Conservation (phyloP, 2,888 invertebrate species). For the Hirtodrosophila confusa region DNA sequence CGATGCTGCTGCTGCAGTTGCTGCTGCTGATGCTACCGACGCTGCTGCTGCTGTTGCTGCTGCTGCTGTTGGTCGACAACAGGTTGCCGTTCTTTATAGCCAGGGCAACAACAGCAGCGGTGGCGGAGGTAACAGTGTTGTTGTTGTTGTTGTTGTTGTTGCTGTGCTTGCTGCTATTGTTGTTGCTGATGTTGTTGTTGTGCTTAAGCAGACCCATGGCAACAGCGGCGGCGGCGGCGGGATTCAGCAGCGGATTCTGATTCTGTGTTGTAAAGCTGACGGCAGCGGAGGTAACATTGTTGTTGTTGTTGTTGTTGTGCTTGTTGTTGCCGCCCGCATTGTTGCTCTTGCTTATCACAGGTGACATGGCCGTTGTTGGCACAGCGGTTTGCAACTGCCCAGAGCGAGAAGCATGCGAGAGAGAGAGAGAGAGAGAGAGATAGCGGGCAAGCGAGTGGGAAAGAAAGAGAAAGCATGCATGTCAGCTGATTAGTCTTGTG, state of each 20-base stretch:
- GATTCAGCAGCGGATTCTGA: constrained; percentile 22
- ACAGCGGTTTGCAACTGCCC: constrained; percentile 77
- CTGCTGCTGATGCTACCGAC: constrained; percentile 21
- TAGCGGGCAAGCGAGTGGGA: too few species aligned
- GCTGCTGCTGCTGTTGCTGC: constrained; percentile 33
- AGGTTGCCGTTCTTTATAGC: constrained; percentile 36
- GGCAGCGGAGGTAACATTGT: constrained; percentile 12
- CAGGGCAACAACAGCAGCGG: constrained; percentile 27
- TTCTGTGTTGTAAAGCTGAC: constrained; percentile 13
- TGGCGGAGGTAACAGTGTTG: constrained; percentile 6
- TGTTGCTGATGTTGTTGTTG: constrained; percentile 34
- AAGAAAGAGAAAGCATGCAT: too few species aligned
- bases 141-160: constrained; percentile 14
- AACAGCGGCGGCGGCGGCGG: constrained; percentile 30
- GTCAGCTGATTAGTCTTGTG: too few species aligned
- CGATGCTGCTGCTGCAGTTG: constrained; percentile 21
- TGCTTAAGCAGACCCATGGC: constrained; percentile 27
- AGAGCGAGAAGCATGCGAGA: constrained; percentile 9
- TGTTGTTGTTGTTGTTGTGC: constrained; percentile 47
- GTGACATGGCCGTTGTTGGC: constrained; percentile 82
- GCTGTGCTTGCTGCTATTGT: constrained; percentile 35
- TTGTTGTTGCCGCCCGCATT: constrained; percentile 51
- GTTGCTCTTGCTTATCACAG: constrained; percentile 83
- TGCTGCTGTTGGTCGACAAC: constrained; percentile 23
- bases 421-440: constrained; percentile 28